Base-by-base conservation (phyloP, 2,888 invertebrate species). In the Lepidocyrtoides sp. region DNA sequence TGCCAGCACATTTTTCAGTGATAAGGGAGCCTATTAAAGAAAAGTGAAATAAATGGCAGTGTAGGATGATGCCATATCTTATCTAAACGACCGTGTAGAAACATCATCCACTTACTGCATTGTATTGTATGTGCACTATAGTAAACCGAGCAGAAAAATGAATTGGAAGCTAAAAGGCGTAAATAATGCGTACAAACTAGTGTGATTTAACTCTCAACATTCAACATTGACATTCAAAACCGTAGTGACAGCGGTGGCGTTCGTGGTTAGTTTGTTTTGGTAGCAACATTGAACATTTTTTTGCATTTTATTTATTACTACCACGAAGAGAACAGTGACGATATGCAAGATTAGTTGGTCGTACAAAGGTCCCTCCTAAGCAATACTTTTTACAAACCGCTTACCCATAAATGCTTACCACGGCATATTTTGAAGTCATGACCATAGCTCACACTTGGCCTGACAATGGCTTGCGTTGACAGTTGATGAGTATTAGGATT, bases 41-140 rank as follows among this genome's bases (percentile, higher is more conserved):
- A 66, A 66, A 82, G 41, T 63, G 60, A 82, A 83, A 83, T 66
- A 48, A 83, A 83, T 32, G 83, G 48, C 41, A 66, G 44, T 83
- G 83, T 83, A 83, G 63, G 26, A 48, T 66, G 83, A 83, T 83
- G 66, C 23, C 12, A 51, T 66, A 32, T 66, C 66, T 63, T 66
- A 83, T 83, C 83, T 63, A 66, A 83, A 83, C 44, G 66, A 48
- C 20, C 48, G 26, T 17, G 63, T n/a, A 66, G 32, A 66, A 66
- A 66, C 63, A 32, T 66, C 63, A 66, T 66, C 63, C 63, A n/a
- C n/a, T 60, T 26, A 60, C 14, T 60, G 20, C 26, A 26, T 7
- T 66, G 29, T 23, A 1, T 60, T 26, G 63, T 23, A 23, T 20
- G 29, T 14, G n/a, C n/a, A n/a, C n/a, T 32, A n/a, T 32, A 66